A percentile compares a stretch with the other conserved stretches of the same genome.
phyloP scores from a whole-genome alignment of 2,888 invertebrate species.

The Agelastica alni region DNA sequence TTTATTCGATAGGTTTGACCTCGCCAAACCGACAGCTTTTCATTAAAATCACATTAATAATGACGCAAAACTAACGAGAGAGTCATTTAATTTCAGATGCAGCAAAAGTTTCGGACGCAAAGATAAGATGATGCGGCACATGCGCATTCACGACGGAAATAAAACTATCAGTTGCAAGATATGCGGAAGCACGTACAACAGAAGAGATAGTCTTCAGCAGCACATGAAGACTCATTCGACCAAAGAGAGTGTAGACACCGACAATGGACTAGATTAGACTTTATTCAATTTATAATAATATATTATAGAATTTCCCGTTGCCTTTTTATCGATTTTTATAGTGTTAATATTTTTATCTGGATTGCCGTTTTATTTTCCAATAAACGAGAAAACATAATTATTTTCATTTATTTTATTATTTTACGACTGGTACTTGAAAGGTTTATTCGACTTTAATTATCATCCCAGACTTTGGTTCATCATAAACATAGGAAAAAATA shows the following conservation, averaged over 20 bases:
- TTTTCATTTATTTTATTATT: no score
- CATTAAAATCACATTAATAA: no score
- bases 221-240: conserved; percentile 62
- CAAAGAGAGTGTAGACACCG: conserved; percentile 7
- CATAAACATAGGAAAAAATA: no score
- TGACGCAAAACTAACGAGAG: no score
- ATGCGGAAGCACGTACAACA: conserved; percentile 65
- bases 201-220: conserved; percentile 63
- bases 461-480: no score
- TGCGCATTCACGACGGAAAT: conserved; percentile 65
- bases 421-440: no score
- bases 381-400: neutral
- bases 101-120: conserved; percentile 70
- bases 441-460: no score
- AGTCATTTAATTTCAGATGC: no score
- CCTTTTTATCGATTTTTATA: conserved; percentile 3
- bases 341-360: conserved; percentile 1
- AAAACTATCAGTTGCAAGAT: conserved; percentile 62
- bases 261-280: conserved; percentile 9
- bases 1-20: no score
- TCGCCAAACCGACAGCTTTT: no score
- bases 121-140: conserved; percentile 71
- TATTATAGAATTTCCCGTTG: neutral
- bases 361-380: neutral
- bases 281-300: neutral